Percentiles rank a stretch among this genome's conserved stretches.
Evolutionary conservation across 2,888 invertebrate genomes (phyloP).

Genomic region (Sarcophaga subvicina): DNA sequence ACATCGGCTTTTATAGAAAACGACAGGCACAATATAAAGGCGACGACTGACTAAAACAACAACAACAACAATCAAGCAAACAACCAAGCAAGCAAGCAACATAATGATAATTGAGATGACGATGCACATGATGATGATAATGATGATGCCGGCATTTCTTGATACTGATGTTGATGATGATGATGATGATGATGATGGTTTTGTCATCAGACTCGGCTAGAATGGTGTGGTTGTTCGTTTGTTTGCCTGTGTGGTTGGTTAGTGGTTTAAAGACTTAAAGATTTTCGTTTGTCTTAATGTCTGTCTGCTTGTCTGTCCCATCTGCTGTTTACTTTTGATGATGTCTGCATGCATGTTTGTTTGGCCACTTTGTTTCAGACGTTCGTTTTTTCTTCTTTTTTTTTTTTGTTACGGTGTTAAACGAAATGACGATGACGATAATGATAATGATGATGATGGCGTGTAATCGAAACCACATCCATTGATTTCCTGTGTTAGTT

Average conservation of each 20-base stretch:
- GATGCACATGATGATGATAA: constrained; percentile 17
- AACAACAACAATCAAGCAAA: background rate
- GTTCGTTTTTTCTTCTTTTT: constrained; percentile 1
- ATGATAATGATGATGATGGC: constrained; percentile 39
- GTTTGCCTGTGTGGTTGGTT: background rate
- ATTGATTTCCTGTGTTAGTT: constrained; percentile 79
- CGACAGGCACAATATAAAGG: constrained; percentile 2
- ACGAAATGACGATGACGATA: constrained; percentile 49
- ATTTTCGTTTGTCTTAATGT: background rate
- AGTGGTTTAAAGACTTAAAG: background rate
- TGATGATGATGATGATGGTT: constrained; percentile 60
- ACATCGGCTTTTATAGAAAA: constrained; percentile 27
- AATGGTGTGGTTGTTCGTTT: background rate
- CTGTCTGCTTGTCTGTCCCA: constrained; percentile 19
- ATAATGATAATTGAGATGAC: constrained; percentile 13
- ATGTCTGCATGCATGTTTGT: constrained; percentile 41
- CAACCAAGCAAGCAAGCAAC: background rate
- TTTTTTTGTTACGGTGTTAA: constrained; percentile 50
- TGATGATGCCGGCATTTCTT: constrained; percentile 18
- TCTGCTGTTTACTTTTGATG: background rate
- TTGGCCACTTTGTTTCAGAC: constrained; percentile 42
- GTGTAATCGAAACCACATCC: constrained; percentile 79
- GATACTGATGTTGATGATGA: constrained; percentile 47
- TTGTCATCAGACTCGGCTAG: constrained; percentile 62
- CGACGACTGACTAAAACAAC: background rate